A percentile compares a stretch with the other conserved stretches of the same genome.
These are phyloP conservation scores for Siphamia tubifer DNA, from an alignment of 2,113 vertebrate species.

Conservation along the genomic window DNA sequence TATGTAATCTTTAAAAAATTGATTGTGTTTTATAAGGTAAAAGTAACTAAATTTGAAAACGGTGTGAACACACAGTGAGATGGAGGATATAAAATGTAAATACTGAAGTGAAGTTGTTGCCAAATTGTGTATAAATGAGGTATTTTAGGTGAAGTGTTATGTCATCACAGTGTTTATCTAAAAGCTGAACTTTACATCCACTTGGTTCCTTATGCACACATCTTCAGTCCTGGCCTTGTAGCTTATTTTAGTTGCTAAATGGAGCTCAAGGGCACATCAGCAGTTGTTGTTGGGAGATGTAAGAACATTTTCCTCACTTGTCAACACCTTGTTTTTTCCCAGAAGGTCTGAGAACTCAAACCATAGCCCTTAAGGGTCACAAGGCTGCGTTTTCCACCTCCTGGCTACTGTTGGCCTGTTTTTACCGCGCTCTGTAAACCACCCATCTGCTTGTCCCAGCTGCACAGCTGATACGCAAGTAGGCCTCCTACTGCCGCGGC, in stretches of 20 bases:
- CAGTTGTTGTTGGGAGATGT: neutral
- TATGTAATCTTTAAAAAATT: no score
- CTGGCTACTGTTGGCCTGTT: neutral
- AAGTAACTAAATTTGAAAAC: no score
- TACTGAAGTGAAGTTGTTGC: no score
- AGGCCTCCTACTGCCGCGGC: neutral
- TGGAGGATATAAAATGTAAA: no score
- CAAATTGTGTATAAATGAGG: no score
- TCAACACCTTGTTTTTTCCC: slow-evolving; percentile 19
- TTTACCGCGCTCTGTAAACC: neutral
- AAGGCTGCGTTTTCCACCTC: slow-evolving; percentile 7
- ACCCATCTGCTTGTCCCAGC: slow-evolving; percentile 49
- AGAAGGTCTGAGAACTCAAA: neutral
- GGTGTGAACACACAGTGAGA: no score
- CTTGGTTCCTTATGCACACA: neutral
- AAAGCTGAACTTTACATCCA: no score
- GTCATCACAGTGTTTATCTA: no score
- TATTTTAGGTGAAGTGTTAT: no score
- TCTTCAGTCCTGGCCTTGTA: neutral
- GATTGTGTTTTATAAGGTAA: no score
- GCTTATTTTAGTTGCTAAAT: neutral
- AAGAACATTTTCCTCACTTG: neutral
- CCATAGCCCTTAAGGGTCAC: neutral
- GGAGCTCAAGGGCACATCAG: neutral
- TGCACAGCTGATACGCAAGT: slow-evolving; percentile 28